phyloP scores from a whole-genome alignment of 2,113 vertebrate species.

The Protobothrops mucrosquamatus region DNA sequence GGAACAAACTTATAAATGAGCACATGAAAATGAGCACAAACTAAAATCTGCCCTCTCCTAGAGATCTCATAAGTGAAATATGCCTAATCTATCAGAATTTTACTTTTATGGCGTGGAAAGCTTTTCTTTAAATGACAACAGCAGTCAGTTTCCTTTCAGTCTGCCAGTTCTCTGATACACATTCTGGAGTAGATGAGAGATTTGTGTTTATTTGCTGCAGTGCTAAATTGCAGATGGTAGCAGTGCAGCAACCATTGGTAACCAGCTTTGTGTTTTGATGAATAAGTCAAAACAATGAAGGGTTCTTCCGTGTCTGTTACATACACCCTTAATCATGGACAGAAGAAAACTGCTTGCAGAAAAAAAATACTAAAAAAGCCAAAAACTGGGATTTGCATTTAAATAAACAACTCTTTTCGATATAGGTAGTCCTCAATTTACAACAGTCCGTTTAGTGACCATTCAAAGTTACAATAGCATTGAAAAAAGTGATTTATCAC shows the following conservation, averaged over 20 bases:
- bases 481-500: too few species aligned
- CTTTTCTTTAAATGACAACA: background rate
- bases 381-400: background rate
- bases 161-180: background rate
- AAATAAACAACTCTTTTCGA: slow-evolving; percentile 3
- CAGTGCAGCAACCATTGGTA: background rate
- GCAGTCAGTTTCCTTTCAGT: background rate
- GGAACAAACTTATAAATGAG: background rate
- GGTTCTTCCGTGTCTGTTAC: slow-evolving; percentile 18
- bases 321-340: background rate
- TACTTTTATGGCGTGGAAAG: background rate
- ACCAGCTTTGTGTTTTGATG: background rate
- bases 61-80: background rate
- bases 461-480: too few species aligned
- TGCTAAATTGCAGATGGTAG: background rate
- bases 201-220: background rate
- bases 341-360: background rate
- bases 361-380: background rate
- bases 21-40: background rate
- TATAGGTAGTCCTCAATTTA: too few species aligned
- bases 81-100: background rate
- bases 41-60: background rate
- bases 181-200: background rate
- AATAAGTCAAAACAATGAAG: slow-evolving; percentile 21
- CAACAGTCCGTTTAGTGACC: too few species aligned